phyloP scores from a whole-genome alignment of 1,140 invertebrate species.

The Adoxophyes honmai region DNA sequence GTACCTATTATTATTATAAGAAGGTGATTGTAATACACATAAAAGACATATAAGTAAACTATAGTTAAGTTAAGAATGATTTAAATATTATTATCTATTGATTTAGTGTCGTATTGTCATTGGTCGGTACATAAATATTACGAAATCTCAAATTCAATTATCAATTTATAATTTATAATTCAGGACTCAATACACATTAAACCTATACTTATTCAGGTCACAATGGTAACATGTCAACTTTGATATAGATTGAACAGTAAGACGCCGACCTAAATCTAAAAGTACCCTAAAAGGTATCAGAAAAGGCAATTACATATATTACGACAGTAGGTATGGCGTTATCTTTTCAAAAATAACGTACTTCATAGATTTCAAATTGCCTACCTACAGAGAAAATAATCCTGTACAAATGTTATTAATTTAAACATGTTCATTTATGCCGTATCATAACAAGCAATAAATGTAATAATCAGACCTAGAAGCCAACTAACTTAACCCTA shows the following conservation, averaged over 20 bases:
- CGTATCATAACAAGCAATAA: not conserved
- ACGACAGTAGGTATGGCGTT: conserved; percentile 5
- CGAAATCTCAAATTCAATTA: not conserved
- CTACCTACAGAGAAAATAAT: not conserved
- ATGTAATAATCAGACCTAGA: not conserved
- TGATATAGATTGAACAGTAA: conserved; percentile 1
- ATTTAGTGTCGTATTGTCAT: not conserved
- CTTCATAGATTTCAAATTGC: not conserved
- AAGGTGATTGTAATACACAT: too few relatives aligned
- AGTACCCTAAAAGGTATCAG: not conserved
- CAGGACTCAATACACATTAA: not conserved
- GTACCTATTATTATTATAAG: too few relatives aligned
- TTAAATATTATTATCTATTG: not conserved
- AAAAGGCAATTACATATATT: not conserved
- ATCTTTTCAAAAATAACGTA: not conserved
- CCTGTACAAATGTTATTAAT: not conserved
- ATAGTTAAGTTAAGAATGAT: too few relatives aligned
- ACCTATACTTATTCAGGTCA: conserved; percentile 12
- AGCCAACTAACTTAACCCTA: too few relatives aligned
- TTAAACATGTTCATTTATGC: not conserved
- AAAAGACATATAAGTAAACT: too few relatives aligned
- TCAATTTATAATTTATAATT: not conserved
- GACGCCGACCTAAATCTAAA: not conserved
- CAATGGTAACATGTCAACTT: conserved; percentile 10
- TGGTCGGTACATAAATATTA: not conserved